Percentiles rank a stretch among this genome's conserved stretches.
phyloP scores from a whole-genome alignment of 2,113 vertebrate genomes.

The Chloropsis cyanopogon region DNA sequence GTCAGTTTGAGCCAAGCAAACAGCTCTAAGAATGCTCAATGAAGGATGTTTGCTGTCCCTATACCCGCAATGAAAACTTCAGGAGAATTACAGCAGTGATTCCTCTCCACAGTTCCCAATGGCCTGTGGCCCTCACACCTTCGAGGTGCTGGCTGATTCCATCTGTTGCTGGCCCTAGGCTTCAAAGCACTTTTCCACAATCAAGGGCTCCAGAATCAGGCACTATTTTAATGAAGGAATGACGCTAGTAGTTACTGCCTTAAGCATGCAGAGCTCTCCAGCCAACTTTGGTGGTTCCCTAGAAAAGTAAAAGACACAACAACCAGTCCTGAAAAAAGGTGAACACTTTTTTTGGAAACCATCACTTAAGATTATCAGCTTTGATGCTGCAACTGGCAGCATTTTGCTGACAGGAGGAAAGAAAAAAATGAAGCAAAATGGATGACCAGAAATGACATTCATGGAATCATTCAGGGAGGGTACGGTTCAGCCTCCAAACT shows the following conservation, averaged over 20 bases:
- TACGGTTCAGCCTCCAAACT: background rate
- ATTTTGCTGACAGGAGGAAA: background rate
- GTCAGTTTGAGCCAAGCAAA: background rate
- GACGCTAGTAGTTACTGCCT: background rate
- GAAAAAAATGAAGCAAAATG: background rate
- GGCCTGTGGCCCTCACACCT: background rate
- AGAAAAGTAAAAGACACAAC: background rate
- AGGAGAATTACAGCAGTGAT: background rate
- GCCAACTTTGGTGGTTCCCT: rapidly evolving
- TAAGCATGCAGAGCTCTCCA: background rate
- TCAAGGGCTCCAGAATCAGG: background rate
- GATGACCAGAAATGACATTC: background rate
- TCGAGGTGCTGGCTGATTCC: background rate
- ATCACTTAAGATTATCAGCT: background rate
- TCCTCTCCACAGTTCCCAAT: rapidly evolving
- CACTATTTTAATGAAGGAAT: background rate
- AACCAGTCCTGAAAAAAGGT: background rate
- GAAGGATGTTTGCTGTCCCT: background rate
- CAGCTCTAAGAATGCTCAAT: background rate
- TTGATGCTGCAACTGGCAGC: background rate
- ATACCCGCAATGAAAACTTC: background rate
- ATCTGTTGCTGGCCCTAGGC: background rate
- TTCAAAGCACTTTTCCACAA: background rate
- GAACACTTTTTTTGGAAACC: background rate
- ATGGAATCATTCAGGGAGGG: background rate